Conservation (phyloP, 2,888 invertebrate genomes). For the Lamproptera curius region DNA sequence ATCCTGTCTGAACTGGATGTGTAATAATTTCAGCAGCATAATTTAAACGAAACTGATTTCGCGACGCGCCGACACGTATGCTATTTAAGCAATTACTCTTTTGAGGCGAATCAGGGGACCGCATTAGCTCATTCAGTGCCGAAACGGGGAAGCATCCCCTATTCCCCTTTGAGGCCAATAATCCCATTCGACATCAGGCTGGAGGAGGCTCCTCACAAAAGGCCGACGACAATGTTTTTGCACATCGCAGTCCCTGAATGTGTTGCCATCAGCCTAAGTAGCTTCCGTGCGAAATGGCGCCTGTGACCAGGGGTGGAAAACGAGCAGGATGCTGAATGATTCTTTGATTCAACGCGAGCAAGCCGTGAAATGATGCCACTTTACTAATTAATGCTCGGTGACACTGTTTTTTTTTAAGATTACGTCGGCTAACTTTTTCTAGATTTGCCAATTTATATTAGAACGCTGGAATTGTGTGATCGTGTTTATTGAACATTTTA, state of each 20-base stretch:
- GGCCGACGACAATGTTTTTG: constrained; percentile 2
- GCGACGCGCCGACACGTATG: neutral
- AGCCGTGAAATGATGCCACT: too few species aligned
- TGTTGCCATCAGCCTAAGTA: constrained; percentile 3
- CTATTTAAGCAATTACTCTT: neutral
- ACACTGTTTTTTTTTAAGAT: too few species aligned
- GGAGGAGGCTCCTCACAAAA: constrained; percentile 14
- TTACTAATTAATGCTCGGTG: too few species aligned
- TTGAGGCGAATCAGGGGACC: neutral
- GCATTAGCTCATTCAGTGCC: constrained; percentile 1
- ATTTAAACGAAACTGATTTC: neutral
- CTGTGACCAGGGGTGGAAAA: too few species aligned
- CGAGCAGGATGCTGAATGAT: too few species aligned
- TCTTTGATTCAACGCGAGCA: too few species aligned
- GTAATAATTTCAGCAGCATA: too few species aligned
- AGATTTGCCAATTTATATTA: too few species aligned
- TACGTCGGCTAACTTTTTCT: too few species aligned
- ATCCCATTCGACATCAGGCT: constrained; percentile 14
- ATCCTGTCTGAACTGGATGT: too few species aligned
- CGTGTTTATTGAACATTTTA: too few species aligned
- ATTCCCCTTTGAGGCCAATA: constrained; percentile 17
- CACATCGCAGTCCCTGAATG: constrained; percentile 7
- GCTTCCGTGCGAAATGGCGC: constrained; percentile 4
- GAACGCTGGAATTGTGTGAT: too few species aligned
- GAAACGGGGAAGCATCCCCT: constrained; percentile 4